These are phyloP conservation scores for Aurelia sp. DNA, from an alignment of 30 jellyfish, hydroid and myxozoan genomes.

Conservation along the genomic window DNA sequence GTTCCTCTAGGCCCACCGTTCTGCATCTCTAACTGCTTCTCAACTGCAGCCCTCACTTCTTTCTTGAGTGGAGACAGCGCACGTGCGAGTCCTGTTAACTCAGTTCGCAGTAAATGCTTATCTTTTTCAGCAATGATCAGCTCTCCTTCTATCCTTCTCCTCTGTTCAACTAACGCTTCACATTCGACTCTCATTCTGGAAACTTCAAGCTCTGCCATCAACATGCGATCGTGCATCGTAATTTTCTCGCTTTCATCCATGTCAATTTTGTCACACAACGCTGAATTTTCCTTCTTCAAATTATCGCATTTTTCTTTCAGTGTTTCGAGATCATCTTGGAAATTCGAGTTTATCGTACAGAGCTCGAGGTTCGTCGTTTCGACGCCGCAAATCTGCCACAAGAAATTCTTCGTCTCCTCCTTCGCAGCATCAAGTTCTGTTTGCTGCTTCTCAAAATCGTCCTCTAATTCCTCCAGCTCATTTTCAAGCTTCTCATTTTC, in stretches of 20 bases:
- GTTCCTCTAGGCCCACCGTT: constrained; percentile 26
- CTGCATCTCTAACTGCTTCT: constrained; percentile 67
- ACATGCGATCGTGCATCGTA: constrained; percentile 88
- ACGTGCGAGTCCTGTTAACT: constrained; percentile 92
- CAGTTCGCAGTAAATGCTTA: constrained; percentile 70
- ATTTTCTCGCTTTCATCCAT: constrained; percentile 68
- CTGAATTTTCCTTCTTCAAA: constrained; percentile 66
- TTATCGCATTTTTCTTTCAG: constrained; percentile 64
- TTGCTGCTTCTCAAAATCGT: constrained; percentile 84
- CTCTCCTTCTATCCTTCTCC: constrained; percentile 78
- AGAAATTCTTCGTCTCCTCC: constrained; percentile 84
- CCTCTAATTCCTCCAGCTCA: constrained; percentile 91
- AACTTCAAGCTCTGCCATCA: constrained; percentile 97
- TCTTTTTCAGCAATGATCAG: constrained; percentile 80
- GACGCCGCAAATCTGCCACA: constrained; percentile 93
- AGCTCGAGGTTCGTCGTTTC: constrained; percentile 90
- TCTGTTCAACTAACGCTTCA: constrained; percentile 68
- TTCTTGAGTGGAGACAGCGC: constrained; percentile 96
- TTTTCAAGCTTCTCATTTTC: constrained; percentile 93
- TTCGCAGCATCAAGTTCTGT: constrained; percentile 80
- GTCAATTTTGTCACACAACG: constrained; percentile 59
- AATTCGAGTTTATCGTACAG: constrained; percentile 81
- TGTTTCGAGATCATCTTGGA: constrained; percentile 86
- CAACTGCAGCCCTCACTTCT: constrained; percentile 91
- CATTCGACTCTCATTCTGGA: constrained; percentile 90